Percentiles rank a stretch among this genome's conserved stretches.
Evolutionary conservation across 2,888 invertebrate genomes (phyloP).

Genomic region (Unio delphinus): DNA sequence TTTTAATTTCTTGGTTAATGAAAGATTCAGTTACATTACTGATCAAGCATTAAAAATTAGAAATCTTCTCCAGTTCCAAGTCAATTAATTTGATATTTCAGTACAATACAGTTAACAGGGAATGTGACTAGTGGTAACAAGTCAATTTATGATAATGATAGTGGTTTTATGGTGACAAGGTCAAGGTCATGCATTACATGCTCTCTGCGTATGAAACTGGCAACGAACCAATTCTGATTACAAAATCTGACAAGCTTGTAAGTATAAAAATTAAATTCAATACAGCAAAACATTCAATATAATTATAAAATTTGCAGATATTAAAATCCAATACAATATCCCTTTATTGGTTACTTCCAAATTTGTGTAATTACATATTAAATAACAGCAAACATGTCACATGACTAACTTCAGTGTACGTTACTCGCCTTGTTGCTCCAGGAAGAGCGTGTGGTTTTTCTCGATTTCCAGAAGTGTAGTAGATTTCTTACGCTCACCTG

Average conservation of each 20-base stretch:
- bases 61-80: too few relatives aligned
- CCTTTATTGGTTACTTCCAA: not conserved
- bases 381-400: conserved; percentile 20
- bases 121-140: too few relatives aligned
- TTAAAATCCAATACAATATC: not conserved
- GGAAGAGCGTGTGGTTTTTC: conserved; percentile 86
- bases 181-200: conserved; percentile 3
- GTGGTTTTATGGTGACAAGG: conserved; percentile 1
- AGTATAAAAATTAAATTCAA: conserved; percentile 4
- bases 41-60: too few relatives aligned
- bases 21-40: too few relatives aligned
- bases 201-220: too few relatives aligned
- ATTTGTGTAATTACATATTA: not conserved
- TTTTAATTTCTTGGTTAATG: too few relatives aligned
- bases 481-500: conserved; percentile 58
- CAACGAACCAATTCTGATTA: too few relatives aligned
- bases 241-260: too few relatives aligned
- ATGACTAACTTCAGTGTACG: conserved; percentile 46
- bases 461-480: conserved; percentile 89
- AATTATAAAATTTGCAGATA: not conserved
- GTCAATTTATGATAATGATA: too few relatives aligned
- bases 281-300: not conserved
- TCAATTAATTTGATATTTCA: too few relatives aligned
- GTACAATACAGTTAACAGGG: too few relatives aligned
- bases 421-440: conserved; percentile 88